Evolutionary conservation across 2,888 invertebrate genomes (phyloP).

Genomic region (Empis stercorea): DNA sequence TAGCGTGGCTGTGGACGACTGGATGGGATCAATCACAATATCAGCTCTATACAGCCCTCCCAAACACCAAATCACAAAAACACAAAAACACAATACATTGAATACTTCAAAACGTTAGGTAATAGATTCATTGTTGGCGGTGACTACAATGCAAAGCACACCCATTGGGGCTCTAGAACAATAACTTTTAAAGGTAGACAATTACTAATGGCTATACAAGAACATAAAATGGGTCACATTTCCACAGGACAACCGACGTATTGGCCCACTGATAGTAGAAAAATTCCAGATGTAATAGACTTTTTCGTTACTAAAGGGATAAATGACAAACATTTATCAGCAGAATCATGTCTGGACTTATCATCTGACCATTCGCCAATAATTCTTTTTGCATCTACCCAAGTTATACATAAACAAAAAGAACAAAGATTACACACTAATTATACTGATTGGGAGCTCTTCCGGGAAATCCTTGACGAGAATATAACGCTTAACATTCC

Average conservation of each 20-base stretch:
- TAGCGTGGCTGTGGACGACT: too few relatives aligned
- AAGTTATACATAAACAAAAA: too few relatives aligned
- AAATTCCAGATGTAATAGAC: not conserved
- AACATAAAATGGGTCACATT: not conserved
- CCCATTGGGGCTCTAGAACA: not conserved
- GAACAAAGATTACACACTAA: too few relatives aligned
- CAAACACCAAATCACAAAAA: not conserved
- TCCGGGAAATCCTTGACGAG: too few relatives aligned
- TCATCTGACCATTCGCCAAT: too few relatives aligned
- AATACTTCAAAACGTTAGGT: not conserved
- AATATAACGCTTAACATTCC: too few relatives aligned
- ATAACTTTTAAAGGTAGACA: not conserved
- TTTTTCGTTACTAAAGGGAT: not conserved
- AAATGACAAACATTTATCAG: too few relatives aligned
- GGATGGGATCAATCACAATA: too few relatives aligned
- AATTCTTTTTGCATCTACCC: too few relatives aligned
- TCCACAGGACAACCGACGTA: not conserved
- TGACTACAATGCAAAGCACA: conserved; percentile 1
- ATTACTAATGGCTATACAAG: not conserved
- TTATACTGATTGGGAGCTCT: too few relatives aligned
- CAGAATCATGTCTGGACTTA: too few relatives aligned
- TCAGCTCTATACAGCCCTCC: not conserved
- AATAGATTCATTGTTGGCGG: not conserved
- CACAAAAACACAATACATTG: not conserved
- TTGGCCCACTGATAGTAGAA: not conserved